phyloP scores from a whole-genome alignment of 2,113 vertebrate species.

The Microtus montanus region DNA sequence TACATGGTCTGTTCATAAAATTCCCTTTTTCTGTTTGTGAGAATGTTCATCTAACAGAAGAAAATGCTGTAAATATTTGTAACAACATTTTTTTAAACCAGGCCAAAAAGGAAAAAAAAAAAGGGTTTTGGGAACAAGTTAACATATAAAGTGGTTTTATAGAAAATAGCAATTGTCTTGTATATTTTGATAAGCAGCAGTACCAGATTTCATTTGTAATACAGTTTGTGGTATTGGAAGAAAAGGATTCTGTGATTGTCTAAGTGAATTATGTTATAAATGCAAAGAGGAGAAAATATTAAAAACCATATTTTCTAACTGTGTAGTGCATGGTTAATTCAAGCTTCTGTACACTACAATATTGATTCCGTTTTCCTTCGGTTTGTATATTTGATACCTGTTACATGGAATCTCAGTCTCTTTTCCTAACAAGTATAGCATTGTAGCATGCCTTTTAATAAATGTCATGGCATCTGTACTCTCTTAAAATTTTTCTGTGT shows the following conservation, averaged over 20 bases:
- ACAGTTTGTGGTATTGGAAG: conserved; percentile 84
- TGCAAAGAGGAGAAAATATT: conserved; percentile 90
- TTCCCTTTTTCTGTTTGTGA: conserved; percentile 83
- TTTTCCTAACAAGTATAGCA: conserved; percentile 87
- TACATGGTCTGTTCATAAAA: conserved; percentile 79
- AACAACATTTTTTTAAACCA: conserved; percentile 84
- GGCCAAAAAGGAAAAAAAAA: conserved; percentile 81
- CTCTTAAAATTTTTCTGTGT: conserved; percentile 86
- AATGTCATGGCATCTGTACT: conserved; percentile 89
- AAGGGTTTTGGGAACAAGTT: conserved; percentile 88
- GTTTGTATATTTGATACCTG: conserved; percentile 86
- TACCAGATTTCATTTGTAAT: conserved; percentile 91
- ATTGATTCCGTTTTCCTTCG: conserved; percentile 80
- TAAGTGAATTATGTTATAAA: conserved; percentile 88
- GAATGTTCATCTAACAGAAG: conserved; percentile 84
- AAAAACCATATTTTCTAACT: conserved; percentile 91
- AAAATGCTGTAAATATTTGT: conserved; percentile 89
- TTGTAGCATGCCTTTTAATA: conserved; percentile 92
- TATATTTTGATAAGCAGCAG: conserved; percentile 92
- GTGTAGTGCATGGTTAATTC: conserved; percentile 88
- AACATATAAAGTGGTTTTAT: conserved; percentile 89
- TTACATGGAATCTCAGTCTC: conserved; percentile 83
- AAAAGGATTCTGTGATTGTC: conserved; percentile 86
- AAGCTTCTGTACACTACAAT: conserved; percentile 85
- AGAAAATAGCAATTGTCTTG: conserved; percentile 86